These are phyloP conservation scores for Sycophila sp. DNA, from an alignment of 1,140 invertebrate genomes.

Conservation along the genomic window DNA sequence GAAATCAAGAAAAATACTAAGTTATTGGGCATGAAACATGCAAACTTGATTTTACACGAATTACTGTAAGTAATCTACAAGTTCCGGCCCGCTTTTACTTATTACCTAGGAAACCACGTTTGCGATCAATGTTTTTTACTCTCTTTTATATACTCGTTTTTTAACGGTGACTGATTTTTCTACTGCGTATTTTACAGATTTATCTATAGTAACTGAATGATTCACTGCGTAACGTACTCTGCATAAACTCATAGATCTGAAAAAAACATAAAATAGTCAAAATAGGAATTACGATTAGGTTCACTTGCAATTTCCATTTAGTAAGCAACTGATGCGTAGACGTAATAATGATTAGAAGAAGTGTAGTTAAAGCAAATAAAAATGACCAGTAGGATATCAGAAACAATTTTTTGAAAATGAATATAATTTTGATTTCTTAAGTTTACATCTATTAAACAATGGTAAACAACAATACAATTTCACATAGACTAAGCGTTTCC, in stretches of 20 bases:
- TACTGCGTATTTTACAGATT: constrained; percentile 18
- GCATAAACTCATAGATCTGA: constrained; percentile 6
- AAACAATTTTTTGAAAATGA: background rate
- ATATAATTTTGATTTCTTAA: too few species aligned
- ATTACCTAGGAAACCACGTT: constrained; percentile 10
- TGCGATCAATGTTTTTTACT: constrained; percentile 1
- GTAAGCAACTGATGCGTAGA: too few species aligned
- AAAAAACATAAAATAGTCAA: background rate
- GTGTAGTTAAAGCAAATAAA: background rate
- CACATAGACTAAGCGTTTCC: constrained; percentile 1
- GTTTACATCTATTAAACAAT: too few species aligned
- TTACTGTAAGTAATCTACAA: constrained; percentile 27
- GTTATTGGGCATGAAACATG: too few species aligned
- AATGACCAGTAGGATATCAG: background rate
- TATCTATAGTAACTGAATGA: constrained; percentile 5
- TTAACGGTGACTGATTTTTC: constrained; percentile 34
- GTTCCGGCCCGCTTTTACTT: constrained; percentile 28
- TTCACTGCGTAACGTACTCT: background rate
- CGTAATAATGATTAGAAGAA: background rate
- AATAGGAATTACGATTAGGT: background rate
- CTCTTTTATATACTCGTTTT: constrained; percentile 7
- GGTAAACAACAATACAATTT: constrained; percentile 16
- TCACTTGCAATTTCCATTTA: background rate
- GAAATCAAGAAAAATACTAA: too few species aligned
- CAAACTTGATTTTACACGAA: background rate